phyloP scores from a whole-genome alignment of 2,113 vertebrate genomes.

The Alosa alosa region DNA sequence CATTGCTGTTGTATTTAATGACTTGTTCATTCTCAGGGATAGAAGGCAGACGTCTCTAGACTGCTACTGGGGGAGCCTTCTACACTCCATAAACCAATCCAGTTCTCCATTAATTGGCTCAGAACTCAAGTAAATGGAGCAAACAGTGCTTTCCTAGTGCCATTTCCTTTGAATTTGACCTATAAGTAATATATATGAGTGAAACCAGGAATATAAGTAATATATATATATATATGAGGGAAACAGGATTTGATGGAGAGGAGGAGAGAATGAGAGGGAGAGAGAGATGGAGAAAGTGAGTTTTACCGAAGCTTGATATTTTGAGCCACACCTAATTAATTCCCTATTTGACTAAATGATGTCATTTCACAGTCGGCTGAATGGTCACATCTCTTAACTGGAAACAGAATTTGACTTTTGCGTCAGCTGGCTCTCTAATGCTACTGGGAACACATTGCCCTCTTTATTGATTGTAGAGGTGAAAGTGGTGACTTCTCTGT shows the following conservation, averaged over 20 bases:
- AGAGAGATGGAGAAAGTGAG: background rate
- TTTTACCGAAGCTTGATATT: conserved; percentile 38
- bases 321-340: conserved; percentile 52
- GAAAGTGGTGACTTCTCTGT: background rate
- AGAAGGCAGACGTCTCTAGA: background rate
- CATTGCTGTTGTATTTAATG: background rate
- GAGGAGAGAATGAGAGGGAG: background rate
- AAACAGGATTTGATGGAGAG: conserved; percentile 1
- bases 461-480: background rate
- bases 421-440: background rate
- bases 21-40: background rate
- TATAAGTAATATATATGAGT: background rate
- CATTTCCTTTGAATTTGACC: conserved; percentile 7
- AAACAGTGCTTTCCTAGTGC: conserved; percentile 1
- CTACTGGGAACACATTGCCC: background rate
- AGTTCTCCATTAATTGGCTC: background rate
- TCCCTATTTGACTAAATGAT: conserved; percentile 49
- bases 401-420: background rate
- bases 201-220: background rate
- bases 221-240: background rate
- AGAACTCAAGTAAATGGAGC: conserved; percentile 10
- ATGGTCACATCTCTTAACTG: conserved; percentile 24
- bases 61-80: background rate
- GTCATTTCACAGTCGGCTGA: conserved; percentile 49
- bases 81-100: background rate